phyloP scores from a whole-genome alignment of 2,888 invertebrate species.

The Drosophila pseudotakahashii region DNA sequence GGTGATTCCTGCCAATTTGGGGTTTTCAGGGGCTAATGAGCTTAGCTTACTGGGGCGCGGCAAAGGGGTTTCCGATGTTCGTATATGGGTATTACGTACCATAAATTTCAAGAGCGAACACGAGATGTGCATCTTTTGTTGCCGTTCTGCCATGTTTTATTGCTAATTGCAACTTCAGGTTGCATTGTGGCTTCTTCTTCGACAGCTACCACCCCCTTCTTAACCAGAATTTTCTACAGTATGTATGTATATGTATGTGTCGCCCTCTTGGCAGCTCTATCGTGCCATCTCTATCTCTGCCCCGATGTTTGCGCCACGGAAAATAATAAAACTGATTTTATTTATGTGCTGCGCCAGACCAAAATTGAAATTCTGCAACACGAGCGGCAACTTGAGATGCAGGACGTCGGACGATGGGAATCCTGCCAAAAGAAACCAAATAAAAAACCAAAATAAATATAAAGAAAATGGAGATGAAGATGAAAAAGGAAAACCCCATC shows the following conservation, averaged over 20 bases:
- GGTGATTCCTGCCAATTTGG: conserved; percentile 14
- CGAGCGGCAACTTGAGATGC: conserved; percentile 36
- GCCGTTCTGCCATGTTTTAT: conserved; percentile 46
- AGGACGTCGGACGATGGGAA: background rate
- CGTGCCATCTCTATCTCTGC: conserved; percentile 8
- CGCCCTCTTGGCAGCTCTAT: conserved; percentile 58
- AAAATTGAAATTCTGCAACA: conserved; percentile 73
- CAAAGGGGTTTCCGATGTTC: background rate
- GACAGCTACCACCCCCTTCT: background rate
- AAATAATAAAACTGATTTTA: conserved; percentile 75
- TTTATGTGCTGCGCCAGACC: conserved; percentile 67
- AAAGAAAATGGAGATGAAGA: background rate
- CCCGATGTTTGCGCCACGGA: conserved; percentile 26
- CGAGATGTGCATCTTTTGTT: conserved; percentile 25
- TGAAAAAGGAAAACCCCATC: conserved; percentile 6
- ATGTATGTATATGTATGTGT: conserved; percentile 14
- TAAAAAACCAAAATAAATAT: background rate
- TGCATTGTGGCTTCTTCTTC: conserved; percentile 44
- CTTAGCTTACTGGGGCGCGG: conserved; percentile 8
- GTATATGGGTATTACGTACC: background rate
- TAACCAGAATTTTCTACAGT: background rate
- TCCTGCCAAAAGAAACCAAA: conserved; percentile 3
- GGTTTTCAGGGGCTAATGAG: conserved; percentile 20
- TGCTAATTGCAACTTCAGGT: conserved; percentile 56
- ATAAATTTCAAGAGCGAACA: conserved; percentile 8